Percentiles rank a stretch among this genome's conserved stretches.
phyloP scores from a whole-genome alignment of 2,888 invertebrate species.

The Cistogaster globosa region DNA sequence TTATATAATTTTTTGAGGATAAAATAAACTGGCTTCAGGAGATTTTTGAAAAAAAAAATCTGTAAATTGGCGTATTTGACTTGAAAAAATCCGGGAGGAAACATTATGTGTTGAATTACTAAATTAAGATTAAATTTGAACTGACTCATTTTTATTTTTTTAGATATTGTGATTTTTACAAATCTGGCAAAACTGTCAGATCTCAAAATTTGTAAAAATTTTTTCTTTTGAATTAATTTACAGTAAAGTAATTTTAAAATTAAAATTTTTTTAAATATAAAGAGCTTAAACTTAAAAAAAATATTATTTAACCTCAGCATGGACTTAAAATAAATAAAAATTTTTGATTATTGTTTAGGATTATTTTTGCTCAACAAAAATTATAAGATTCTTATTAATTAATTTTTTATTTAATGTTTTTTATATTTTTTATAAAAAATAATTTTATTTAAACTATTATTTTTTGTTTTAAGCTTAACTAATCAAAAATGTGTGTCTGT shows the following conservation, averaged over 20 bases:
- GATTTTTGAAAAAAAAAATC: too few relatives aligned
- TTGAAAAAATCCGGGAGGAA: too few relatives aligned
- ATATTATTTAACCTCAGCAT: slow-evolving; percentile 53
- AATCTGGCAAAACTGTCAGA: too few relatives aligned
- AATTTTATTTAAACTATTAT: slow-evolving; percentile 39
- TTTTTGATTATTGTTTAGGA: slow-evolving; percentile 10
- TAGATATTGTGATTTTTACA: too few relatives aligned
- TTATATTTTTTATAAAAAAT: slow-evolving; percentile 49
- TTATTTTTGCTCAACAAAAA: slow-evolving; percentile 48
- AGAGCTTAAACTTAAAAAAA: slow-evolving; percentile 16
- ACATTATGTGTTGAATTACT: too few relatives aligned
- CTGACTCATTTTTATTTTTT: too few relatives aligned
- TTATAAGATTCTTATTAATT: slow-evolving; percentile 44
- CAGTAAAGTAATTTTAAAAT: slow-evolving; percentile 56
- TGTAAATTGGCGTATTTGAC: too few relatives aligned
- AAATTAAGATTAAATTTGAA: too few relatives aligned
- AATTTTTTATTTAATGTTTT: slow-evolving; percentile 15
- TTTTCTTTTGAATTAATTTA: background rate
- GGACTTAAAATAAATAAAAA: slow-evolving; percentile 39
- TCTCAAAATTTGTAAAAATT: too few relatives aligned
- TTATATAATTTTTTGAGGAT: too few relatives aligned
- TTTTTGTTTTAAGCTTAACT: slow-evolving; percentile 10
- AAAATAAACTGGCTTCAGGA: too few relatives aligned
- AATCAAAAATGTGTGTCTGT: slow-evolving; percentile 26
- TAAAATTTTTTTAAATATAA: slow-evolving; percentile 32